phyloP scores from a whole-genome alignment of 2,113 vertebrate genomes.

The Macrotis lagotis region DNA sequence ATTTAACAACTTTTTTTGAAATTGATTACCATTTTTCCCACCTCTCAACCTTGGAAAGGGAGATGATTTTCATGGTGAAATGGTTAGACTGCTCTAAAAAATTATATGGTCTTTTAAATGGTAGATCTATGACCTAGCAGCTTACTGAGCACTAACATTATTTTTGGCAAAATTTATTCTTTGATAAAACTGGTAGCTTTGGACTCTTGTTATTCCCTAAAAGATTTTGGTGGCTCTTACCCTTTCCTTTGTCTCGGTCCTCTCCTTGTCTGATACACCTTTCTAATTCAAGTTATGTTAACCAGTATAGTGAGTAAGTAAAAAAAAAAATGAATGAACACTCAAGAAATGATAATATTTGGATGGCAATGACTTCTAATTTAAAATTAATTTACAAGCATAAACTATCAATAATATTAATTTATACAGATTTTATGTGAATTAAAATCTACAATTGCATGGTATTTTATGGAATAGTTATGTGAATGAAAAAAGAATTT shows the following conservation, averaged over 20 bases:
- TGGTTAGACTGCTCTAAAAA: slow-evolving; percentile 86
- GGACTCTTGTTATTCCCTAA: neutral
- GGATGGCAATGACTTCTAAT: neutral
- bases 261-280: neutral
- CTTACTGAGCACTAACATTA: slow-evolving; percentile 4
- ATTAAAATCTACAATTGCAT: neutral
- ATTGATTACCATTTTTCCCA: slow-evolving; percentile 98
- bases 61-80: slow-evolving; percentile 99
- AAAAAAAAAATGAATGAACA: neutral
- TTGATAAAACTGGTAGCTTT: neutral
- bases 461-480: neutral
- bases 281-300: neutral
- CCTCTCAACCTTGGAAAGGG: slow-evolving; percentile 95
- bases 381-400: too few relatives aligned
- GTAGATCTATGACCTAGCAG: neutral
- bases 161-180: neutral
- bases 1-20: slow-evolving; percentile 95
- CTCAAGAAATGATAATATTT: neutral
- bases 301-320: neutral
- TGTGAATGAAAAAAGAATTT: too few relatives aligned
- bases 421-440: neutral
- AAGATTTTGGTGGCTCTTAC: neutral
- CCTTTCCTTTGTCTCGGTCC: neutral
- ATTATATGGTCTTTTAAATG: slow-evolving; percentile 35
- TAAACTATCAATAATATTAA: neutral